These are phyloP conservation scores for Mercenaria mercenaria DNA, from an alignment of 1,140 invertebrate genomes.

Conservation along the genomic window DNA sequence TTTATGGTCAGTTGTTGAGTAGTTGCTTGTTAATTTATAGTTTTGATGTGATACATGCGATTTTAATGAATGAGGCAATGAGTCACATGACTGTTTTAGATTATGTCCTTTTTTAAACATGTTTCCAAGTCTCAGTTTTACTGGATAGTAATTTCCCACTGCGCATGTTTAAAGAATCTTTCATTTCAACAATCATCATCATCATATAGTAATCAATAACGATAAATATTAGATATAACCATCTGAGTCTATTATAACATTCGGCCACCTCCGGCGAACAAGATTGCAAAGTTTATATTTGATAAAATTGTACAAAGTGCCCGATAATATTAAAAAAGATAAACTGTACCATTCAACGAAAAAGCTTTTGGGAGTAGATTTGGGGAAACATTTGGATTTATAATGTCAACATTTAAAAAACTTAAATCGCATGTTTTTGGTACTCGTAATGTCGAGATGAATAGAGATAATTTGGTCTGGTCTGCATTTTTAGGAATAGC, in stretches of 20 bases:
- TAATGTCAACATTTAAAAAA: conserved; percentile 11
- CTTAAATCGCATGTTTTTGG: neutral
- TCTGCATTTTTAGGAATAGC: no score
- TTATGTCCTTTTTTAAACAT: no score
- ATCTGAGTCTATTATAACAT: neutral
- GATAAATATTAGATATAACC: neutral
- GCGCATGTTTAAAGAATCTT: neutral
- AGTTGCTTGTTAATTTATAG: conserved; percentile 14
- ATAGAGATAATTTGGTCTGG: no score
- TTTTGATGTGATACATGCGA: no score
- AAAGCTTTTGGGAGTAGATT: neutral
- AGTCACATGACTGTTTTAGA: no score
- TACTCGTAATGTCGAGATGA: neutral
- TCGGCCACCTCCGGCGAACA: conserved; percentile 1
- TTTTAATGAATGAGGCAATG: no score
- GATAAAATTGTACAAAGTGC: conserved; percentile 21
- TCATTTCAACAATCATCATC: neutral
- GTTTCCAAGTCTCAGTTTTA: no score
- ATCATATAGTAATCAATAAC: neutral
- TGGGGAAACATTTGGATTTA: neutral
- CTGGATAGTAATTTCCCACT: no score
- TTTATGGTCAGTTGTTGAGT: neutral
- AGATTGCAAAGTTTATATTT: neutral
- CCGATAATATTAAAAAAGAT: conserved; percentile 12
- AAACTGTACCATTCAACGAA: conserved; percentile 15